Evolutionary conservation across 2,888 invertebrate species (phyloP).

Genomic region (Nomada fabriciana): DNA sequence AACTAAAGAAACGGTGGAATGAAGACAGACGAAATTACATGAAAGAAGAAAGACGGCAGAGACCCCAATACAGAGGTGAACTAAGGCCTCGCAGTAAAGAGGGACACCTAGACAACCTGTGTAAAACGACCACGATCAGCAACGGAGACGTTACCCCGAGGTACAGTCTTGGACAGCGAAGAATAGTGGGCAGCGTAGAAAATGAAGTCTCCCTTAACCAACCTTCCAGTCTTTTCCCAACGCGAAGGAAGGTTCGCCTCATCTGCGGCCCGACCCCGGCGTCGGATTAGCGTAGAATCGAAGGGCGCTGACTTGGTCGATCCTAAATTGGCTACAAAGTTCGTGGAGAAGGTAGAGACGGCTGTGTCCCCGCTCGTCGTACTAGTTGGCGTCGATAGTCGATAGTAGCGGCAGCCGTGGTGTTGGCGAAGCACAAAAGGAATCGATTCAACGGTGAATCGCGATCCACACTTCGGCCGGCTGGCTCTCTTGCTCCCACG

Average conservation of each 20-base stretch:
- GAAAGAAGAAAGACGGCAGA: conserved; percentile 8
- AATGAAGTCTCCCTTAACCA: conserved; percentile 72
- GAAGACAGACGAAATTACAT: background rate
- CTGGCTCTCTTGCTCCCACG: conserved; percentile 18
- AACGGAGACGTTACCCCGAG: conserved; percentile 63
- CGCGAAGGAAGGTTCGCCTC: conserved; percentile 66
- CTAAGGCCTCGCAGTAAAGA: background rate
- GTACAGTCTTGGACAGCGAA: conserved; percentile 56
- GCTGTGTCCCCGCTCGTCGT: conserved; percentile 39
- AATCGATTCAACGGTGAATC: conserved; percentile 78
- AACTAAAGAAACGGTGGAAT: background rate
- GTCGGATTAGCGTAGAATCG: conserved; percentile 81
- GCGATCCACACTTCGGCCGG: conserved; percentile 67
- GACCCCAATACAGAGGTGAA: conserved; percentile 25
- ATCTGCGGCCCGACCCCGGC: conserved; percentile 74
- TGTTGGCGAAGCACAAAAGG: conserved; percentile 71
- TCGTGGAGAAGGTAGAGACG: conserved; percentile 70
- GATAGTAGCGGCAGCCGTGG: conserved; percentile 33
- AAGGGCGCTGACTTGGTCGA: conserved; percentile 80
- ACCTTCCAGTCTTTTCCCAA: conserved; percentile 46
- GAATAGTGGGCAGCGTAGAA: conserved; percentile 61
- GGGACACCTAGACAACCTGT: conserved; percentile 16
- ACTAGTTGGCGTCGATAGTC: conserved; percentile 34
- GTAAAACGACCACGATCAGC: conserved; percentile 10
- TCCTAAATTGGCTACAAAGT: conserved; percentile 82